These are phyloP conservation scores for Crossaster papposus DNA, from an alignment of 53 echinoderm and acorn worm genomes.

Conservation along the genomic window DNA sequence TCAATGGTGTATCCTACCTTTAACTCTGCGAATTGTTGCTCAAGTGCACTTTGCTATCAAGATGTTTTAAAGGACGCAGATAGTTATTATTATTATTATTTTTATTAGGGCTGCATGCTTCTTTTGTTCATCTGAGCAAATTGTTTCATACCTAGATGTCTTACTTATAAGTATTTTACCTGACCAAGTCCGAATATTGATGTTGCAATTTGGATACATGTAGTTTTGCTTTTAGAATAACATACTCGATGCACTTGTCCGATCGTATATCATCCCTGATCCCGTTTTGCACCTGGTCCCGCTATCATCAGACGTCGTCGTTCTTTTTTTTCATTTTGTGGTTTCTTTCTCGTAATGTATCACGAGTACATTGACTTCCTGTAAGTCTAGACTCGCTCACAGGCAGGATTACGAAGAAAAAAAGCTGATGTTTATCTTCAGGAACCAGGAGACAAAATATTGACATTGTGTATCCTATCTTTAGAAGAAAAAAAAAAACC, in stretches of 20 bases:
- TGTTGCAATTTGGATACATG: neutral
- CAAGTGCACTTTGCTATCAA: no score
- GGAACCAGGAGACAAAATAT: neutral
- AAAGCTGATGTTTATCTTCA: neutral
- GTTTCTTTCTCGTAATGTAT: neutral
- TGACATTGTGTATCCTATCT: conserved; percentile 12
- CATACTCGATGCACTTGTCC: neutral
- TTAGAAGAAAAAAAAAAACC: neutral
- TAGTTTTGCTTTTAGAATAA: neutral
- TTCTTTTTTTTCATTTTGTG: neutral
- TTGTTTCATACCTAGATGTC: no score
- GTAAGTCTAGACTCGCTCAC: conserved; percentile 1
- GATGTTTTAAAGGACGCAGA: no score
- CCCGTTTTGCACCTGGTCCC: neutral
- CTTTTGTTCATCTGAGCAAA: no score
- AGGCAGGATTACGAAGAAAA: neutral
- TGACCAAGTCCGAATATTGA: neutral
- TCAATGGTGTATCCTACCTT: no score
- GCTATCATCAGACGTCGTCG: neutral
- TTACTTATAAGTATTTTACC: no score
- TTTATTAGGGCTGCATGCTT: no score
- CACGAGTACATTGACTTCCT: conserved; percentile 1
- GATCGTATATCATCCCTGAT: neutral
- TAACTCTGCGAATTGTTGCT: no score
- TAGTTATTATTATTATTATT: no score